Base-by-base conservation (phyloP, 2,888 invertebrate genomes). In the Xanthostigma xanthostigma region DNA sequence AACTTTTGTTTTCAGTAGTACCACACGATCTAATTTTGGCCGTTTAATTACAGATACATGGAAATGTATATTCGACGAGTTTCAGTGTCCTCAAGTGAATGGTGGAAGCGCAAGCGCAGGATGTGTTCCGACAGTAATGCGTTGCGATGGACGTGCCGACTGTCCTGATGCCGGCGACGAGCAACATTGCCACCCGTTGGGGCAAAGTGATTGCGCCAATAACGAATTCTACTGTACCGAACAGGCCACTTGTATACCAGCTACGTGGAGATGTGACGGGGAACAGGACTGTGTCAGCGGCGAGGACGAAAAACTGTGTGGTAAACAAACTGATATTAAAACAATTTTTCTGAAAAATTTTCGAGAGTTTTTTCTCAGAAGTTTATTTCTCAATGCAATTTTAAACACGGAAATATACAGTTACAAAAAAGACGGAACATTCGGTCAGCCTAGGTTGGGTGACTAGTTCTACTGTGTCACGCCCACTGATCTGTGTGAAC, bases 191-290 rank as follows among this genome's bases (percentile, higher is more conserved):
- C 59, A 62, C 48, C 53, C 53, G 42, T 17, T 14, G 3, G 27
- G 27, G 35, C 58, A 65, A 40, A 68, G 67, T 41, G 65, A 65
- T 36, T 76, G 75, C 53, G 65, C 64, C 1, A 71, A 71, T 52
- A 66, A 72, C 52, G 70, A 74, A 53, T 79, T 74, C 60, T 68
- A 72, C 13, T 80, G 80, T 53, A 66, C 72, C 1, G 67, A 65
- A 11, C 74, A 78, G 57, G 71, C 72, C 38, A 70, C 74, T 58
- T 80, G 80, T 59, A 73, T 79, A 50, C 74, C 76, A 1, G 64
- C 67, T 48, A 71, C 71, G 1, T 74, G 73, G 71, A 65, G 70
- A 41, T 79, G 79, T 56, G 75, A 80, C 59, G 77, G 78, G 3
- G 60, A 69, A 51, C 53, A 64, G 2, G 78, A 79, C 54, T 79